These are phyloP conservation scores for Gymnorhina tibicen DNA, from an alignment of 2,113 vertebrate genomes.

Conservation along the genomic window DNA sequence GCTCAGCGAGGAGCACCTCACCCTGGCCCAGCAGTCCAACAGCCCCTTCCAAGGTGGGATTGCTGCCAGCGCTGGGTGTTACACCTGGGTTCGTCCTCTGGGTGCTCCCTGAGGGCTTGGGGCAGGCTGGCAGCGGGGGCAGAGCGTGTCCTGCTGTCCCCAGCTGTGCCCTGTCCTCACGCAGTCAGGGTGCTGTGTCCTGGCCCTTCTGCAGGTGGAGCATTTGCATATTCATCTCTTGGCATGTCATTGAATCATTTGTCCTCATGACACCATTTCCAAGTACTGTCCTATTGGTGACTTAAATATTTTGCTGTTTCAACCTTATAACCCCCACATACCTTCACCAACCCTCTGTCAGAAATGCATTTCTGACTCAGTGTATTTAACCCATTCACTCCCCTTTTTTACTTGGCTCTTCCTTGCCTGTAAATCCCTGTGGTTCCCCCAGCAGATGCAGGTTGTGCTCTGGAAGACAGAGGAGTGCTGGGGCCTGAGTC, in stretches of 20 bases:
- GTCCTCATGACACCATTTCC: neutral
- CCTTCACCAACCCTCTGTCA: neutral
- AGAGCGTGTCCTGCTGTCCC: neutral
- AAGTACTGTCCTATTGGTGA: neutral
- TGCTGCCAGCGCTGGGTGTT: neutral
- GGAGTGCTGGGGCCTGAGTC: slow-evolving; percentile 7
- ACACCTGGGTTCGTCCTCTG: accelerated
- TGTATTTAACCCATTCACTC: neutral
- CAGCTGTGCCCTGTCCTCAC: neutral
- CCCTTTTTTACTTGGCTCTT: neutral
- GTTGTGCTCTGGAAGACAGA: neutral
- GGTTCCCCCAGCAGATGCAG: slow-evolving; percentile 32
- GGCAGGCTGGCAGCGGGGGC: neutral
- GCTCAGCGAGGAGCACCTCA: slow-evolving; percentile 95
- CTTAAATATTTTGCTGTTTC: neutral
- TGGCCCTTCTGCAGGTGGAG: neutral
- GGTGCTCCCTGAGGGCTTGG: neutral
- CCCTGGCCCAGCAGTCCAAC: slow-evolving; percentile 91
- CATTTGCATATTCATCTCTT: neutral
- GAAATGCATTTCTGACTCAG: neutral
- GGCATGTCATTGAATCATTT: neutral
- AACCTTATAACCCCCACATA: neutral
- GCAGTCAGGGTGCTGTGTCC: neutral
- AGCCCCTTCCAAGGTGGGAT: slow-evolving; percentile 92
- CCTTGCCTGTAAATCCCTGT: neutral